phyloP scores from a whole-genome alignment of 2,113 vertebrate species.

The Macheiramphus alcinus region DNA sequence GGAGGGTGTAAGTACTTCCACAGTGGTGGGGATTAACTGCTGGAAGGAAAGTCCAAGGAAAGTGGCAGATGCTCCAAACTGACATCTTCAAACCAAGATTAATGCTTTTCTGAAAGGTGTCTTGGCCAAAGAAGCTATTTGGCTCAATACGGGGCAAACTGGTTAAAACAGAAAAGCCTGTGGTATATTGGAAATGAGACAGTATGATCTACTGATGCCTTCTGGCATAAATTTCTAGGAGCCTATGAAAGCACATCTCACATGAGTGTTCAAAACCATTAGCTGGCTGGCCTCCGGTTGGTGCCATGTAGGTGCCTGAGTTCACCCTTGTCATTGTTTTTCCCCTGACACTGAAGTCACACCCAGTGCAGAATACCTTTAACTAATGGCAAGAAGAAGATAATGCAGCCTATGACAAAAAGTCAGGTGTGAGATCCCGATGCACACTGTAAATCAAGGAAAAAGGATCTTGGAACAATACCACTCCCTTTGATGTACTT shows the following conservation, averaged over 20 bases:
- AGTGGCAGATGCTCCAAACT: background rate
- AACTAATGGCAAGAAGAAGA: background rate
- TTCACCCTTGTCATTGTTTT: background rate
- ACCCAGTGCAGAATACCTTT: background rate
- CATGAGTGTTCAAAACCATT: background rate
- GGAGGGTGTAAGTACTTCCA: background rate
- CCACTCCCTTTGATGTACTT: conserved; percentile 25
- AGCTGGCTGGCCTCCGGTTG: background rate
- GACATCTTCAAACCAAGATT: background rate
- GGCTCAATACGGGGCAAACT: background rate
- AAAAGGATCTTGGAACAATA: background rate
- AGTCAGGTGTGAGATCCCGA: background rate
- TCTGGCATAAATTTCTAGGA: background rate
- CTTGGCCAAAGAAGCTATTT: background rate
- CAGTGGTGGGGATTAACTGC: background rate
- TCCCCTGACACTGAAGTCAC: background rate
- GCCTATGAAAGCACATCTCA: background rate
- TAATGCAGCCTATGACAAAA: background rate
- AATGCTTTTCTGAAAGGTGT: background rate
- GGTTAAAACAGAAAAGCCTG: background rate
- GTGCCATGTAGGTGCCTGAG: background rate
- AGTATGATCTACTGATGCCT: background rate
- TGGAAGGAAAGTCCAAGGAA: background rate
- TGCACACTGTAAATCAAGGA: background rate
- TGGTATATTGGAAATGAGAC: background rate